These are phyloP conservation scores for Perizoma affinitatum DNA, from an alignment of 2,888 invertebrate species.

Conservation along the genomic window DNA sequence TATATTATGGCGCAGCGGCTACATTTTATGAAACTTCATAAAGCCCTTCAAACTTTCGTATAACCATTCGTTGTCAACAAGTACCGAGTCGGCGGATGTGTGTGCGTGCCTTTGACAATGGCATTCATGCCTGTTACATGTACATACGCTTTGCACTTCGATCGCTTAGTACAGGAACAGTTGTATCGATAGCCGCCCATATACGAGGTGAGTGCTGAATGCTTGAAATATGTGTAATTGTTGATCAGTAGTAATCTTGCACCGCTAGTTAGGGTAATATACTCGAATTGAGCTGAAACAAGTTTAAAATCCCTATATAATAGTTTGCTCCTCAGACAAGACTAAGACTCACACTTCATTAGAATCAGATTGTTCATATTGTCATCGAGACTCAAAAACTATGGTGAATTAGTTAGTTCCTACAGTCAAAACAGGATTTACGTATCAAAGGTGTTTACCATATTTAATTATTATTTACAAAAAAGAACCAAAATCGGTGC, in stretches of 20 bases:
- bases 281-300: slow-evolving; percentile 7
- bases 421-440: too few species aligned
- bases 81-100: slow-evolving; percentile 23
- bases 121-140: slow-evolving; percentile 11
- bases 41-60: slow-evolving; percentile 4
- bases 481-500: too few species aligned
- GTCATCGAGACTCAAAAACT: too few species aligned
- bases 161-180: slow-evolving; percentile 17
- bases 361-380: too few species aligned
- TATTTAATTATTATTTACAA: too few species aligned
- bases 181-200: slow-evolving; percentile 12
- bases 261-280: slow-evolving; percentile 12
- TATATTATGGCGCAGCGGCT: too few species aligned
- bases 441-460: too few species aligned
- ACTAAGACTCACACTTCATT: too few species aligned
- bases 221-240: slow-evolving; percentile 15
- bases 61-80: slow-evolving; percentile 5
- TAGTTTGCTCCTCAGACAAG: too few species aligned
- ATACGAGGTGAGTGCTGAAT: not conserved
- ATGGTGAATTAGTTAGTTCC: too few species aligned
- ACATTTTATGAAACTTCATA: too few species aligned
- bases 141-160: slow-evolving; percentile 23
- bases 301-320: too few species aligned
- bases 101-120: slow-evolving; percentile 19
- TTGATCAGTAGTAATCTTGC: slow-evolving; percentile 9